Base-by-base conservation (phyloP, 2,797 vertebrate genomes). In the Odontamblyopus rebecca region DNA sequence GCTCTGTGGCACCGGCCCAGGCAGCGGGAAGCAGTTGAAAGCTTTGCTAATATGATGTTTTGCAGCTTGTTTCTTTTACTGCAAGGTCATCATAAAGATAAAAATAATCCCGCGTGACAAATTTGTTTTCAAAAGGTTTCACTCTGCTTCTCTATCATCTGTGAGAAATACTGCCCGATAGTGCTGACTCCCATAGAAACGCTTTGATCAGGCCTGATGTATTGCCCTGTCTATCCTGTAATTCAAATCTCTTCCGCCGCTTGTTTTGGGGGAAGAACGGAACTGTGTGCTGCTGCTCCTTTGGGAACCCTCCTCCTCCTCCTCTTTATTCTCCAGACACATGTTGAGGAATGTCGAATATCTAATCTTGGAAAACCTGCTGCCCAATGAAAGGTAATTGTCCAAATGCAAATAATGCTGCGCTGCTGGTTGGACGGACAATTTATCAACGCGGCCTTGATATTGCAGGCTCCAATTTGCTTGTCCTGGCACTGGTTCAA, bases 11-110 rank as follows among this genome's bases (percentile, higher is more conserved):
- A 86, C 78, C 71, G 85, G 74, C 74, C 79, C 83, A 82, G 81
- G 82, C 72, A 62, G 74, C 70, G 70, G 82, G 78, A 83, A 84
- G 81, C 75, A 76, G 78, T 84, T 84, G 77, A 88, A 90, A 88
- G 84, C 69, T 88, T 85, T 74, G 50, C 85, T 90, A 91, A 85
- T 83, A 79, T 88, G 84, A 77, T 90, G 87, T 88, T 91, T 93
- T 91, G 84, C 82, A 82, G 80, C 88, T 89, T 80, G 83, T 88
- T 93, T 90, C 85, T 83, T 90, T 91, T 89, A 92, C 88, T 92
- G 91, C 92, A 93, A 92, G 92, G 91, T 94, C 92, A 93, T 88
- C 88, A 90, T 89, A 89, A 93, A 92, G 91, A 92, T 90, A 91
- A 89, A 90, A 90, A 93, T 89, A 90, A 93, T 93, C 90, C 90